These are phyloP conservation scores for Platyura marginata DNA, from an alignment of 1,140 invertebrate genomes.

Conservation along the genomic window DNA sequence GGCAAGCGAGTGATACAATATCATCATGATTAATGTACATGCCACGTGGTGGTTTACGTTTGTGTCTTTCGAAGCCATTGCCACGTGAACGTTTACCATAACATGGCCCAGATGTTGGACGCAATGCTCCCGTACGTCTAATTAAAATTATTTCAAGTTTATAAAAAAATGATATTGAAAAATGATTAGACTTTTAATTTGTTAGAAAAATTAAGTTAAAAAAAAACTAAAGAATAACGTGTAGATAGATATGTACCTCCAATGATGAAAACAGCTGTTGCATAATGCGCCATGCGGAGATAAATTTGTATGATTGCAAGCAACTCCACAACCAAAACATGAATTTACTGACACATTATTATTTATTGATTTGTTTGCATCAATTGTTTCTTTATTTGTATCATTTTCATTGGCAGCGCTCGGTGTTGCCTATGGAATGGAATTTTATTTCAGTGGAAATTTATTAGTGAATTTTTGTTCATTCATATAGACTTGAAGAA, in stretches of 20 bases:
- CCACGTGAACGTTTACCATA: conserved; percentile 21
- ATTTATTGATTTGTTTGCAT: too few species aligned
- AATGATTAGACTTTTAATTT: too few species aligned
- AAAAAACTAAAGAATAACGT: too few species aligned
- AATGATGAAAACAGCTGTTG: conserved; percentile 23
- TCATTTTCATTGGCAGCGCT: too few species aligned
- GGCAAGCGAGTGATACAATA: conserved; percentile 65
- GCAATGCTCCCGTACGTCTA: conserved; percentile 55
- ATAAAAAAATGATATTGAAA: not conserved
- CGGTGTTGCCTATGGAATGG: too few species aligned
- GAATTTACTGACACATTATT: too few species aligned
- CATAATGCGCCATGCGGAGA: conserved; percentile 21
- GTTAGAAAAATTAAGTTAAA: too few species aligned
- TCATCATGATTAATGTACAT: conserved; percentile 97
- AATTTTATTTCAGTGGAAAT: too few species aligned
- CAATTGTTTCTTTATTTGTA: too few species aligned
- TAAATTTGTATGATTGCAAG: conserved; percentile 17
- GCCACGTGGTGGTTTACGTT: conserved; percentile 81
- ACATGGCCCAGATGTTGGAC: conserved; percentile 46
- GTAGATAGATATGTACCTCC: conserved; percentile 18
- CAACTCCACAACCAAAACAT: conserved; percentile 21
- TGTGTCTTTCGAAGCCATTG: conserved; percentile 48
- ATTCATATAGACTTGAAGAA: too few species aligned
- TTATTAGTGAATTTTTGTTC: too few species aligned
- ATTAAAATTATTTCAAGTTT: not conserved